Evolutionary conservation across 2,888 invertebrate species (phyloP), one percentile per base, ranked within the genome.

Genomic region (Lobophora halterata): DNA sequence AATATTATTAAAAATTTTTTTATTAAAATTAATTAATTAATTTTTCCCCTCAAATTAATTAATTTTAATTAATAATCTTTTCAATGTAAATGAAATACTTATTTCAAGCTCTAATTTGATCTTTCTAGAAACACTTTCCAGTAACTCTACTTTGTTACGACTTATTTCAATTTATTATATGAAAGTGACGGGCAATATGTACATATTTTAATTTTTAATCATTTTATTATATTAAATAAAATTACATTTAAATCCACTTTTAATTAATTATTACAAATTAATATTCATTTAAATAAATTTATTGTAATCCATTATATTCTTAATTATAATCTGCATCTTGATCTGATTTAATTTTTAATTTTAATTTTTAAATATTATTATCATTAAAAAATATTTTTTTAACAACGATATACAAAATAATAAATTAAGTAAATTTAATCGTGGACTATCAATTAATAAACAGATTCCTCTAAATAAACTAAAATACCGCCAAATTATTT

Each of bases 131-230:
- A 87, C 90, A 92, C 90, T 89, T 93, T 93, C 92, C 91, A 89
- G 90, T 92, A 92, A 86, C 79, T 83, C 91, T 92, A 92, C 92
- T 92, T 89, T 93, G 92, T 93, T 93, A 93, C 93, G 93, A 93
- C 93, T 93, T 93, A 90, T 92, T 91, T 83, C 90, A 90, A 79
- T 61, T 91, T 91, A 88, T 79, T 13, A 33, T 86, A 88, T 86
- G 90, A 91, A 91, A 92, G 91, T 85, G 92, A 93, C 92, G 92
- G 93, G 92, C 92, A 90, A 92, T 93, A 89, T 93, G 92, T 93
- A 88, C 92, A 91, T 91, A 90, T 88, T 88, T 89, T 86, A 91
- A 89, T 88, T 89, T 81, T 71, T 58, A 89, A 88, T 91, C 90
- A 90, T 89, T 80, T 78, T 79, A 86, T 61, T 67, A 70, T 83